phyloP scores from a whole-genome alignment of 1,140 invertebrate genomes.

The Nebria ingens region DNA sequence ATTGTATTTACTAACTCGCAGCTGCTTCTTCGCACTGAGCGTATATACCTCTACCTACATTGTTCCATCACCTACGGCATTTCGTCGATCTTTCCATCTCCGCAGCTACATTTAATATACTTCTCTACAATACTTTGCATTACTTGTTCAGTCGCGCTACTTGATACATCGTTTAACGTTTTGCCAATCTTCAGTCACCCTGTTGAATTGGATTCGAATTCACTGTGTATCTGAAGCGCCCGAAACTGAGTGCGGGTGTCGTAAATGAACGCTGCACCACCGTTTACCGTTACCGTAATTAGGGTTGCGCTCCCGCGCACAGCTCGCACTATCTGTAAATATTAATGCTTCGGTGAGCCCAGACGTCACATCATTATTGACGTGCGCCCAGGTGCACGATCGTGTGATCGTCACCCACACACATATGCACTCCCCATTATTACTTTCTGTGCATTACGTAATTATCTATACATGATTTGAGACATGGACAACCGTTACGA shows the following conservation, averaged over 20 bases:
- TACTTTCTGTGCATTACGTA: background rate
- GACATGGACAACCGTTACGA: background rate
- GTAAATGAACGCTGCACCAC: too few species aligned
- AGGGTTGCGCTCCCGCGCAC: too few species aligned
- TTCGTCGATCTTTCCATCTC: too few species aligned
- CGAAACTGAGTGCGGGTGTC: too few species aligned
- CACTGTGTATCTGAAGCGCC: too few species aligned
- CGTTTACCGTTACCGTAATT: background rate
- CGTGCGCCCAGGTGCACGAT: background rate
- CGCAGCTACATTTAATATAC: background rate
- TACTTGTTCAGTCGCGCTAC: background rate
- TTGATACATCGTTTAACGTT: background rate
- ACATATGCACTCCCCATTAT: too few species aligned
- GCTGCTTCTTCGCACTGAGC: background rate
- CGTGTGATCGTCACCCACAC: background rate
- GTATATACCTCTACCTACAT: too few species aligned
- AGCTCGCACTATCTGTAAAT: background rate
- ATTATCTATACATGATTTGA: background rate
- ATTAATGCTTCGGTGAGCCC: background rate
- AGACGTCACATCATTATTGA: background rate
- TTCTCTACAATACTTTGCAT: background rate
- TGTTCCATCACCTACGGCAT: background rate
- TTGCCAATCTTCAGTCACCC: too few species aligned
- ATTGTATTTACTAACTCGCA: slow-evolving; percentile 7
- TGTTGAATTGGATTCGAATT: too few species aligned